Base-by-base conservation (phyloP, 2,797 vertebrate species). In the Typhlichthys subterraneus region DNA sequence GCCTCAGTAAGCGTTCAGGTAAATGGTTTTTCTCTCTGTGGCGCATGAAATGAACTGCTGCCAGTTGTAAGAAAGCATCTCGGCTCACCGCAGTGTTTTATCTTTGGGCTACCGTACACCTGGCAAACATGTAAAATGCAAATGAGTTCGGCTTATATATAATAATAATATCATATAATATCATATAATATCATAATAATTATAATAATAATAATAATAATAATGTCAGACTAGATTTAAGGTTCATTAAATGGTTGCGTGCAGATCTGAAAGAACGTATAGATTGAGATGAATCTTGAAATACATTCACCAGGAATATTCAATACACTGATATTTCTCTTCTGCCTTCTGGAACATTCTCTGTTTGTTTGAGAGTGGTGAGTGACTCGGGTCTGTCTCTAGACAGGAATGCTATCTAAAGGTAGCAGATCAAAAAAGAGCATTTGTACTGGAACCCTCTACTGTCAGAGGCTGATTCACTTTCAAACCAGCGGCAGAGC, bases 1-100 rank as follows among this genome's bases (percentile, higher is more conserved):
- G 80, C 82, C 85, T 84, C 81, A 63, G 83, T 88, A 87, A 88
- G 85, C 81, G 82, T 85, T 83, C 84, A 88, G 85, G 86, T 88
- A 87, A 91, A 91, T 88, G 87, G 83, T 62, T 76, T 85, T 85
- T 89, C 82, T 84, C 84, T 80, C 33, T 17, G 70, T 83, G 80
- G 87, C 84, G 77, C 83, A 85, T 82, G 87, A 82, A 87, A 86
- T 80, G 83, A 86, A 87, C 85, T 74, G 74, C 76, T 76, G 64
- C 75, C 5, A 68, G 62, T 47, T 75, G 70, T 82, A 80, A 77
- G 85, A 86, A 85, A 84, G 38, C 83, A 78, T 79, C 76, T 79
- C 56, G 0, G 71, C 82, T 74, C 81, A 75, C 84, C 67, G 67
- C 83, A 19, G 50, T 17, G 38, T 42, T 42, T 42, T 42, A 42